Evolutionary conservation across 2,888 invertebrate species (phyloP).

Genomic region (Drosophila melanosoma): DNA sequence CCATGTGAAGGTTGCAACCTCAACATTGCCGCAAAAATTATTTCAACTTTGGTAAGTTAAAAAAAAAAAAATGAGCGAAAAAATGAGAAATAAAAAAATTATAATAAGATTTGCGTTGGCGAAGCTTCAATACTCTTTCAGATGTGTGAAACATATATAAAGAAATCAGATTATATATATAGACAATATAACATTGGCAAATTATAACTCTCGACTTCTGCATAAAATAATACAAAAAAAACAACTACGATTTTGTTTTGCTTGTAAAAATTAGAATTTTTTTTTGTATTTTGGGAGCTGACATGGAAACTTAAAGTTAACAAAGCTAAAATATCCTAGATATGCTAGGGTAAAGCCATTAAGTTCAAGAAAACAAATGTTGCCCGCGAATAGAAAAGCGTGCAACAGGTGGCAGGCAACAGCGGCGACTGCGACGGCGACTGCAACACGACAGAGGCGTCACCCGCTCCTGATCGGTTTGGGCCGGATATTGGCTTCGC

Average conservation of each 20-base stretch:
- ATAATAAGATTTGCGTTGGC: background rate
- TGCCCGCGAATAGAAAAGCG: conserved; percentile 70
- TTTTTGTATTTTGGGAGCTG: no score
- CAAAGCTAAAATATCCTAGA: background rate
- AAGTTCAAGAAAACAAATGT: conserved; percentile 50
- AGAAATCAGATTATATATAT: background rate
- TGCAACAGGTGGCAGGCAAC: conserved; percentile 65
- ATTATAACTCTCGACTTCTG: background rate
- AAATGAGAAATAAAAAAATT: background rate
- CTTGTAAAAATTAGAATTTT: background rate
- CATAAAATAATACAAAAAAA: background rate
- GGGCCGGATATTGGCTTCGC: conserved; percentile 66
- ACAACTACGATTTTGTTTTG: background rate
- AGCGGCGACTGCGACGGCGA: conserved; percentile 4
- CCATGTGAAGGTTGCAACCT: conserved; percentile 28
- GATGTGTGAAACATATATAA: background rate
- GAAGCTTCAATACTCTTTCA: background rate
- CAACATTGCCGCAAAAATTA: conserved; percentile 34
- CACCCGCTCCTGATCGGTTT: conserved; percentile 36
- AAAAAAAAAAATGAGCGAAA: conserved; percentile 7
- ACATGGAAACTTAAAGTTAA: background rate
- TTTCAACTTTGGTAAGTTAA: conserved; percentile 10
- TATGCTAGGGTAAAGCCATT: conserved; percentile 37
- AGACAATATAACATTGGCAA: background rate
- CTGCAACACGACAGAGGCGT: conserved; percentile 15